Evolutionary conservation across 2,888 invertebrate species (phyloP).

Genomic region (Erebia aethiops): DNA sequence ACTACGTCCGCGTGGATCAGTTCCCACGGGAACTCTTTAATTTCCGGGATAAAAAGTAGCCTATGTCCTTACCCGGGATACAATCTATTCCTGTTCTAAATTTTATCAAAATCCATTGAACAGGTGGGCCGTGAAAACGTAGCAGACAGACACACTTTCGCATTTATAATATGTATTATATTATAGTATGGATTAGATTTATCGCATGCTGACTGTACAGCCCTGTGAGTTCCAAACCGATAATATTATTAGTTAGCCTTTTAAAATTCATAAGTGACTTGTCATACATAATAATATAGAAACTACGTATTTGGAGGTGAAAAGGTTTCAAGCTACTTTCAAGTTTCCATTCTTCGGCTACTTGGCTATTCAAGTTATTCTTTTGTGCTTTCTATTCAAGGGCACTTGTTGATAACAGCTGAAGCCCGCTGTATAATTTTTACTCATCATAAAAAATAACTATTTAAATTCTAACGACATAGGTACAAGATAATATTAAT

Average conservation of each 20-base stretch:
- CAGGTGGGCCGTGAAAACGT: too few species aligned
- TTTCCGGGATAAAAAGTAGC: too few species aligned
- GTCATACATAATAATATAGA: constrained; percentile 65
- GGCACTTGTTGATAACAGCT: constrained; percentile 42
- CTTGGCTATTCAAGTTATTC: constrained; percentile 23
- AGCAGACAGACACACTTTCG: too few species aligned
- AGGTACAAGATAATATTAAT: too few species aligned
- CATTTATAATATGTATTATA: too few species aligned
- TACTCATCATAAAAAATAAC: not conserved
- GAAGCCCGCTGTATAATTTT: constrained; percentile 48
- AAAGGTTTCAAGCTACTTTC: constrained; percentile 26
- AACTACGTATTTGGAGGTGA: constrained; percentile 24
- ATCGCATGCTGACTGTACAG: constrained; percentile 10
- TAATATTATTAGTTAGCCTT: constrained; percentile 57
- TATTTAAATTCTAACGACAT: too few species aligned
- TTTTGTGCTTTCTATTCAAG: constrained; percentile 12
- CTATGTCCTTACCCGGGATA: too few species aligned
- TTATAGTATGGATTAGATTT: not conserved
- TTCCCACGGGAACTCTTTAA: too few species aligned
- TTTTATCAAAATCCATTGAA: too few species aligned
- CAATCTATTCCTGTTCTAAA: too few species aligned
- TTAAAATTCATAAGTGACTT: constrained; percentile 57
- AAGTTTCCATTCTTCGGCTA: constrained; percentile 15
- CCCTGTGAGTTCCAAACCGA: constrained; percentile 26
- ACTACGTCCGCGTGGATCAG: too few species aligned